Evolutionary conservation across 2,888 invertebrate species (phyloP), one percentile per base, ranked within the genome.

Genomic region (Monopis laevigella): DNA sequence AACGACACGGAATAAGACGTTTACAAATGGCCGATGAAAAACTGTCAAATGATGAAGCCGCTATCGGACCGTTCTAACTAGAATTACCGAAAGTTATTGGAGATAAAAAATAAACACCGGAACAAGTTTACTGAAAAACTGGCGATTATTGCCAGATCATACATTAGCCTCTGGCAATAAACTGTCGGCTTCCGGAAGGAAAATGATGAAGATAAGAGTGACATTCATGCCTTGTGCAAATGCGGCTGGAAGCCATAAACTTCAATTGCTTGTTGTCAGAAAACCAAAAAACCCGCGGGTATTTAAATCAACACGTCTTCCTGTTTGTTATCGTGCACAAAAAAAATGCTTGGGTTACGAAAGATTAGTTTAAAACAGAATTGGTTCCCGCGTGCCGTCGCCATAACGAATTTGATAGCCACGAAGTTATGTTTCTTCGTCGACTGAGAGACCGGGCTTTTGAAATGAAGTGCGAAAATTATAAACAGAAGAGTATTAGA

Each of bases 11-110:
- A 16, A 47, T 41, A 48, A 32, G 43, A 21, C 44, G 27, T 17
- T 29, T 45, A 26, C 45, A 45, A 44, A 41, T 48, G 27, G 10
- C 46, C 10, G 48, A 50, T 39, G 51, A 51, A 32, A 52, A 50
- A 48, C 11, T 50, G 14, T 49, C 51, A 17, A 51, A 29, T 41
- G 27, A 51, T 46, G 44, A 29, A 26, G 46, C 26, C 2, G 48
- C 48, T 39, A 29, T 50, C 3, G 16, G 30, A 42, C 40, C 47
- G 45, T 48, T 42, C 13, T 29, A 24, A 30, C 38, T 19, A 16
- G 39, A 43, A 17, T 45, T 41, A 12, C 26, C 28, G 35, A 30
- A 45, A 30, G 40, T 40, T 42, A 43, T 47, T 28, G 32, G 28
- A 35, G 46, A 46, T 30, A 46, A 44, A 44, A 30, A 47, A 7